Evolutionary conservation across 1,140 invertebrate species (phyloP), one percentile per base, ranked within the genome.

Genomic region (Temnothorax longispinosus): DNA sequence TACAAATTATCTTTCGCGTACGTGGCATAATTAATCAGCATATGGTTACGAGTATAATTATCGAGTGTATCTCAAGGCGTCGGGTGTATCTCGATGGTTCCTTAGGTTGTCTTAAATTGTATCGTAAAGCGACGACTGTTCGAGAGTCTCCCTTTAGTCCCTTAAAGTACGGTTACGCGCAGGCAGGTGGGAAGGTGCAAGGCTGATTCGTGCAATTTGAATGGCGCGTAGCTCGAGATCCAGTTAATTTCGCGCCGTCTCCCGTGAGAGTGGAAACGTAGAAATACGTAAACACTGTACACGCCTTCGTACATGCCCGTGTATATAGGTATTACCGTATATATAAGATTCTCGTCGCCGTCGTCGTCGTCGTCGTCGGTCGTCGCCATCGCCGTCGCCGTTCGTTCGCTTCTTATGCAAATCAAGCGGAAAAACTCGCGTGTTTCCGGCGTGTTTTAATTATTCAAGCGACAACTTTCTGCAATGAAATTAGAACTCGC

Each of bases 401-500:
- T 88, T 81, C 87, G 87, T 47, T 76, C 87, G 87, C 87, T 91
- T 92, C 91, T 92, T 92, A 92, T 92, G 91, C 88, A 92, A 88
- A 92, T 91, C 91, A 89, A 64, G 88, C 90, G 89, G 93, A 94
- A 94, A 93, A 93, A 91, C 92, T 93, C 89, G 92, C 93, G 93
- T 94, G 93, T 94, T 93, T 94, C 92, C 93, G 93, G 88, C 92
- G 92, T 93, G 88, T 92, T 93, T 94, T 94, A 95, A 94, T 95
- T 94, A 95, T 95, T 95, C 94, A 94, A 92, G 90, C 92, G 93
- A 94, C 94, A 94, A 95, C 92, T 95, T 94, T 94, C 87, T 89
- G 93, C 94, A 94, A 94, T 94, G 94, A 95, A 94, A 94, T 95
- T 95, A 95, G 94, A 91, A 95, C 91, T 91, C 88, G 91, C 91